Conservation (phyloP, 2,113 vertebrate genomes). For the Hiodon tergisus region DNA sequence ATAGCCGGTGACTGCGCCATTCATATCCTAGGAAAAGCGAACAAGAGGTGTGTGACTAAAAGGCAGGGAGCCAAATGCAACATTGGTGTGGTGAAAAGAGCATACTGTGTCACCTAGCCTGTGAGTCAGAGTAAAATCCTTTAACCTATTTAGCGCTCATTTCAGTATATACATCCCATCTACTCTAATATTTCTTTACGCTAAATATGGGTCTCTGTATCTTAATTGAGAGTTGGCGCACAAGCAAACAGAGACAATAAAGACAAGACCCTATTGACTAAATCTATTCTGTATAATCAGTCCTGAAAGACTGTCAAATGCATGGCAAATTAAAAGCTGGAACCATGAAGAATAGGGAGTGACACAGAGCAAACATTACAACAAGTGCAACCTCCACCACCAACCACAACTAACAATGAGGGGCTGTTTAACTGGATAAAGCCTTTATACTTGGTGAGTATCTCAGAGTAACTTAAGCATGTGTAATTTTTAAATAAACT, state of each 20-base stretch:
- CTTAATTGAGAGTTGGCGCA: too few species aligned
- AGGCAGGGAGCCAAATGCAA: too few species aligned
- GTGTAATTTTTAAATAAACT: background rate
- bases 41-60: too few species aligned
- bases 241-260: too few species aligned
- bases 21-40: background rate
- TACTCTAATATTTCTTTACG: too few species aligned
- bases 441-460: background rate
- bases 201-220: too few species aligned
- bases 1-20: background rate
- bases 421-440: background rate
- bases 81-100: too few species aligned
- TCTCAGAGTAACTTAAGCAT: background rate
- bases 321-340: background rate
- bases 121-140: too few species aligned
- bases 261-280: too few species aligned
- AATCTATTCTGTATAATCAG: background rate
- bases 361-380: background rate
- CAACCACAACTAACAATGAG: slow-evolving; percentile 1
- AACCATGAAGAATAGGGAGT: background rate
- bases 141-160: too few species aligned
- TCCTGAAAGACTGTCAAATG: background rate
- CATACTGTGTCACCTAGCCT: too few species aligned
- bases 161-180: too few species aligned
- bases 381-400: background rate